phyloP scores from a whole-genome alignment of 2,888 invertebrate genomes.

The Nebria salina region DNA sequence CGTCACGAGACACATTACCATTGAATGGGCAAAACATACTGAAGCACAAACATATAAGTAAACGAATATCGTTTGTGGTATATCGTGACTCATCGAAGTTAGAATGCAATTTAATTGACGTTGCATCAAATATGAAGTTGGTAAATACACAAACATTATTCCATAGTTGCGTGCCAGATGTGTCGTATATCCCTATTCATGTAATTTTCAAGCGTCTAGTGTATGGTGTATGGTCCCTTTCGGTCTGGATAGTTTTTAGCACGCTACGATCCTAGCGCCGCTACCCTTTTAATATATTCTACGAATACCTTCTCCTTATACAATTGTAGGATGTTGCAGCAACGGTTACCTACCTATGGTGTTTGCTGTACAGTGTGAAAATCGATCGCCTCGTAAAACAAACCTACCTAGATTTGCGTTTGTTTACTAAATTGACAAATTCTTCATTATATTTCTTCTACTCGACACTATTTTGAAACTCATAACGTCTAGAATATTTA shows the following conservation, averaged over 20 bases:
- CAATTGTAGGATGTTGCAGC: neutral
- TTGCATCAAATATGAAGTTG: conserved; percentile 31
- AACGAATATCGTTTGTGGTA: neutral
- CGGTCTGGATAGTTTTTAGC: neutral
- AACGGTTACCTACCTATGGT: neutral
- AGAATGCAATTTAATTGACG: conserved; percentile 29
- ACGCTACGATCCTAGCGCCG: neutral
- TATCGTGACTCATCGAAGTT: conserved; percentile 26
- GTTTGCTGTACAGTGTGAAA: neutral
- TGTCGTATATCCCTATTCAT: neutral
- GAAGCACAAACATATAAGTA: neutral
- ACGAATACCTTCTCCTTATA: neutral
- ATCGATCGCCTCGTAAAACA: neutral
- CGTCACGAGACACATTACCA: conserved; percentile 6
- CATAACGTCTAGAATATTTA: too few relatives aligned
- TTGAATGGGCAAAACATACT: conserved; percentile 12
- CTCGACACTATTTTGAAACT: too few relatives aligned
- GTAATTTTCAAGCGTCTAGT: neutral
- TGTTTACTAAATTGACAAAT: too few relatives aligned
- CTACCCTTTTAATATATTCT: neutral
- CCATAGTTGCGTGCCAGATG: neutral
- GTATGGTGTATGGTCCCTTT: neutral
- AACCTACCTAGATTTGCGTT: neutral
- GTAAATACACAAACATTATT: conserved; percentile 17
- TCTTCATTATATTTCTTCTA: too few relatives aligned